phyloP scores from a whole-genome alignment of 2,113 vertebrate genomes.

The Tinamus guttatus region DNA sequence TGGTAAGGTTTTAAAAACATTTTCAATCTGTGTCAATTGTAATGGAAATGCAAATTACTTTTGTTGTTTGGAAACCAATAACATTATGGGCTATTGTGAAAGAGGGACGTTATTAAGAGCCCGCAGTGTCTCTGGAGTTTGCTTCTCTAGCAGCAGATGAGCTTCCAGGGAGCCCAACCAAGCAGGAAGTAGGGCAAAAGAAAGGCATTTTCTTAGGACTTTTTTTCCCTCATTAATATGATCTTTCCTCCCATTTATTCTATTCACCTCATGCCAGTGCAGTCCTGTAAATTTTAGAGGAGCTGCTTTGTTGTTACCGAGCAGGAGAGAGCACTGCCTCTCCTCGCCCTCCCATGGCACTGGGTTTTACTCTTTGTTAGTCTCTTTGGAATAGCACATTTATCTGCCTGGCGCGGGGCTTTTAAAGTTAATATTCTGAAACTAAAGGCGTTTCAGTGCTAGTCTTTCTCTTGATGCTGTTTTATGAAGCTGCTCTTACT shows the following conservation, averaged over 20 bases:
- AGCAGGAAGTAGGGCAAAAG: neutral
- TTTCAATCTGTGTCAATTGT: neutral
- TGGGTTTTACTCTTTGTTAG: neutral
- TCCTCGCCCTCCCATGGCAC: neutral
- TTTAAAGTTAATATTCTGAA: neutral
- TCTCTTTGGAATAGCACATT: accelerated
- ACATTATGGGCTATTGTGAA: neutral
- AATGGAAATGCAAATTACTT: neutral
- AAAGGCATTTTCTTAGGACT: neutral
- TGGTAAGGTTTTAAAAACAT: neutral
- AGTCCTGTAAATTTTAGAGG: neutral
- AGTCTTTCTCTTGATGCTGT: neutral
- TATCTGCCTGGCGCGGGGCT: neutral
- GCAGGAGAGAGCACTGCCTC: neutral
- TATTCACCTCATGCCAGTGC: neutral
- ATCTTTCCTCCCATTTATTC: neutral
- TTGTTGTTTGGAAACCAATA: neutral
- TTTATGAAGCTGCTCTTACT: neutral
- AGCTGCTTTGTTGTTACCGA: neutral
- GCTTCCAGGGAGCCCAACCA: neutral
- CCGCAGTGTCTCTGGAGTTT: neutral
- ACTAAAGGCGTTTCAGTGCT: neutral
- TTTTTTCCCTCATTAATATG: neutral
- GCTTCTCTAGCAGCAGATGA: neutral
- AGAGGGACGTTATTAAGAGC: neutral